Base-by-base conservation (phyloP, 2,113 vertebrate species). In the Marmota flaviventris region DNA sequence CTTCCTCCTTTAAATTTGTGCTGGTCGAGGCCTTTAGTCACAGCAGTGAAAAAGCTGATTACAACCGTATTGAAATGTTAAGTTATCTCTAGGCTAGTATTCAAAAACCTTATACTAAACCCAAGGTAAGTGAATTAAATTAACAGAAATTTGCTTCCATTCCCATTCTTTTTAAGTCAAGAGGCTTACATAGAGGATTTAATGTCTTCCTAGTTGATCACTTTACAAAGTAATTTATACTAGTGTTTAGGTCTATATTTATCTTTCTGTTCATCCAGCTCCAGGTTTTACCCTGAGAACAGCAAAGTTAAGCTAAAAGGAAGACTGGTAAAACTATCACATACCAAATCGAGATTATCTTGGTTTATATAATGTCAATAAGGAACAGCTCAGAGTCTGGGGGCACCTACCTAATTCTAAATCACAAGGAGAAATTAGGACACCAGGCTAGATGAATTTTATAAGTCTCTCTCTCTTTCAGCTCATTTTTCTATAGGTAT, bases 41-140 rank as follows among this genome's bases (percentile, higher is more conserved):
- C 48, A 63, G 12, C 48, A 51, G 48, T 51, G 48, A 51, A 51
- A 51, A 51, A 51, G 11, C 48, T 51, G 48, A 51, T 51, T 51
- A 51, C 48, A 51, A 51, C 48, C 2, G 48, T 45, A 91, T 77
- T 72, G 29, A 94, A 87, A 95, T 32, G 7, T 95, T 95, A 78
- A 77, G 14, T 70, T 86, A 92, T 12, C 18, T 86, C 5, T 75
- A 83, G 4, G 1, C 4, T 89, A 0, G 1, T 37, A 42, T 69
- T 78, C 18, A 58, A 27, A 79, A 93, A 37, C 4, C 18, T 39
- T 76, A 65, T 84, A 45, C 48, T 20, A 8, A 77, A 61, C n/a
- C 92, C 25, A 79, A 73, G n/a, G 58, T 72, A 53, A 45, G 42
- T 27, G 2, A 81, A 88, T 45, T 63, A 25, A 93, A 88, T 72